Evolutionary conservation across 2,797 vertebrate genomes (phyloP).

Genomic region (Catamblyrhynchus diadema): DNA sequence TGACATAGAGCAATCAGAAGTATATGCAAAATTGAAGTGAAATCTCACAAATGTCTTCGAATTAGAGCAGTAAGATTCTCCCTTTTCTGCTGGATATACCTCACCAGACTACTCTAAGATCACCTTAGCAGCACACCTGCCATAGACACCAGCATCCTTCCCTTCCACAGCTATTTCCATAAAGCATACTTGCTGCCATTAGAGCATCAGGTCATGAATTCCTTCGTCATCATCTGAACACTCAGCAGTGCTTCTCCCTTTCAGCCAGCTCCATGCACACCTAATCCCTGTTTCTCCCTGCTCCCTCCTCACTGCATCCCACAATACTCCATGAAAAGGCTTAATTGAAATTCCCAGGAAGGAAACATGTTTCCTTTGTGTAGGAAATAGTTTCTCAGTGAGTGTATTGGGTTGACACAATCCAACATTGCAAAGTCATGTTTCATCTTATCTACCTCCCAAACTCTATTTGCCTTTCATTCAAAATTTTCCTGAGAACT

Average conservation of each 20-base stretch:
- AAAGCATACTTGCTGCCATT: not conserved
- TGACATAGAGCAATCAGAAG: not conserved
- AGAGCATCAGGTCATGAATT: not conserved
- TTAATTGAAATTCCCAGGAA: not conserved
- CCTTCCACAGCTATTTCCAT: not conserved
- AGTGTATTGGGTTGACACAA: not conserved
- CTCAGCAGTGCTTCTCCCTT: not conserved
- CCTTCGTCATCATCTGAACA: not conserved
- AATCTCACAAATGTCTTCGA: not conserved
- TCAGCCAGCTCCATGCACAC: not conserved
- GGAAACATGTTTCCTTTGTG: not conserved
- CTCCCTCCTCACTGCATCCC: not conserved
- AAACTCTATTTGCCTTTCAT: not conserved
- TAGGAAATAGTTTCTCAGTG: not conserved
- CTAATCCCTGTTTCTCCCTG: not conserved
- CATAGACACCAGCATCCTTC: not conserved
- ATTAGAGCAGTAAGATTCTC: not conserved
- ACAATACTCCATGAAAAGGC: not conserved
- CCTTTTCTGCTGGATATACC: not conserved
- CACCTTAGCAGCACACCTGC: not conserved
- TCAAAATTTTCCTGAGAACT: not conserved
- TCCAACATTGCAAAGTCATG: not conserved
- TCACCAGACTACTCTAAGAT: not conserved
- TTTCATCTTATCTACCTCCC: not conserved
- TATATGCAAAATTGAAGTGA: not conserved